These are phyloP conservation scores for Pristionchus maxplancki DNA, from an alignment of 2,888 invertebrate species.

Conservation along the genomic window DNA sequence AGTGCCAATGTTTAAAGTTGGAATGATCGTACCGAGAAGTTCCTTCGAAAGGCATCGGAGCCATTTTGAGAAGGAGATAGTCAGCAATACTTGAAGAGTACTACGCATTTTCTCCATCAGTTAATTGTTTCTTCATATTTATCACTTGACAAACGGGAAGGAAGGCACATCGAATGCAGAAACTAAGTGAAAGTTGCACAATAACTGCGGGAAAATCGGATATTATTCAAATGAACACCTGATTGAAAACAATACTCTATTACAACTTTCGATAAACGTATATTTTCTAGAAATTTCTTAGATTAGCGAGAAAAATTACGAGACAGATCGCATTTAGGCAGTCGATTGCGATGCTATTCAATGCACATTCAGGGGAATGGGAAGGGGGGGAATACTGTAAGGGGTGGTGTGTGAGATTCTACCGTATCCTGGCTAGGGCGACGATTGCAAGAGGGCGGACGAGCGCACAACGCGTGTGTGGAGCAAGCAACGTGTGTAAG, in stretches of 20 bases:
- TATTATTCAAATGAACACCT: constrained; percentile 8
- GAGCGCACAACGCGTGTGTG: constrained; percentile 25
- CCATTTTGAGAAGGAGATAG: too few relatives aligned
- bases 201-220: constrained; percentile 6
- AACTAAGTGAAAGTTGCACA: constrained; percentile 46
- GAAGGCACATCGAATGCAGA: background rate
- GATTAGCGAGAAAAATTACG: background rate
- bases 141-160: background rate
- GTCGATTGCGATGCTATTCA: background rate
- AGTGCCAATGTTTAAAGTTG: too few relatives aligned
- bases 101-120: too few relatives aligned
- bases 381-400: constrained; percentile 12
- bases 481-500: background rate
- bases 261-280: constrained; percentile 33
- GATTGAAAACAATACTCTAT: constrained; percentile 40
- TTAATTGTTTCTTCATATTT: background rate
- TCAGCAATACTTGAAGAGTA: too few relatives aligned
- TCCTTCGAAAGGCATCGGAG: too few relatives aligned
- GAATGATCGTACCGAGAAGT: too few relatives aligned
- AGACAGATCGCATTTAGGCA: background rate
- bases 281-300: constrained; percentile 9
- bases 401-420: constrained; percentile 40
- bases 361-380: background rate
- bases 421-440: constrained; percentile 45
- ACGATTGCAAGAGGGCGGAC: constrained; percentile 27